These are phyloP conservation scores for Thera obeliscata DNA, from an alignment of 2,888 invertebrate genomes.

Conservation along the genomic window DNA sequence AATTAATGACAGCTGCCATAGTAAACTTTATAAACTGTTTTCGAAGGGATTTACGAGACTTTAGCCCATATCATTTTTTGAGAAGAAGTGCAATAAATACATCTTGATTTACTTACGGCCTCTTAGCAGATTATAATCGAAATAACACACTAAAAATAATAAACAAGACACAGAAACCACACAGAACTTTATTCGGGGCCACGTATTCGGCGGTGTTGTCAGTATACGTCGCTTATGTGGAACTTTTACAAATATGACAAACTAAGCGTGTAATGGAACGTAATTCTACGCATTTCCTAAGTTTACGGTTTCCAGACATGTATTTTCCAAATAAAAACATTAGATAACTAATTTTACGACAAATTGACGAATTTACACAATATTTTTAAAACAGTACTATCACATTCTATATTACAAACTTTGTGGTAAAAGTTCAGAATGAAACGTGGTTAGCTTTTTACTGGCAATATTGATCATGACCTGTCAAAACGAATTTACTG, in stretches of 20 bases:
- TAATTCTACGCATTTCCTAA: neutral
- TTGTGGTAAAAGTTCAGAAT: neutral
- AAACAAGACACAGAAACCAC: conserved; percentile 74
- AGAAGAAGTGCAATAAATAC: conserved; percentile 30
- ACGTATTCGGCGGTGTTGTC: conserved; percentile 82
- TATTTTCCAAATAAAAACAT: neutral
- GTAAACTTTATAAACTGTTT: conserved; percentile 40
- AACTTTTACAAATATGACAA: conserved; percentile 71
- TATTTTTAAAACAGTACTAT: neutral
- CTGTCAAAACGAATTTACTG: conserved; percentile 17
- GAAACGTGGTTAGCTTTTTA: conserved; percentile 16
- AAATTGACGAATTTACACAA: neutral
- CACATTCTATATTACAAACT: neutral
- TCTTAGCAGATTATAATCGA: conserved; percentile 57
- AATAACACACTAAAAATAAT: conserved; percentile 74
- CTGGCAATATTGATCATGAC: conserved; percentile 24
- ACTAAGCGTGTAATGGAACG: conserved; percentile 56
- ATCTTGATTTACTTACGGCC: conserved; percentile 69
- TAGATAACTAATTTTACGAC: neutral
- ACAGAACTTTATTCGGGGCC: conserved; percentile 70
- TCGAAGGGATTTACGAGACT: conserved; percentile 42
- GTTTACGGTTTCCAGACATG: neutral
- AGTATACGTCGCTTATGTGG: conserved; percentile 78
- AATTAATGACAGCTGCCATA: conserved; percentile 43
- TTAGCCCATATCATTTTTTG: conserved; percentile 35